A percentile compares a stretch with the other conserved stretches of the same genome.
Conservation (phyloP, 2,797 vertebrate genomes). For the Chiroxiphia lanceolata region DNA sequence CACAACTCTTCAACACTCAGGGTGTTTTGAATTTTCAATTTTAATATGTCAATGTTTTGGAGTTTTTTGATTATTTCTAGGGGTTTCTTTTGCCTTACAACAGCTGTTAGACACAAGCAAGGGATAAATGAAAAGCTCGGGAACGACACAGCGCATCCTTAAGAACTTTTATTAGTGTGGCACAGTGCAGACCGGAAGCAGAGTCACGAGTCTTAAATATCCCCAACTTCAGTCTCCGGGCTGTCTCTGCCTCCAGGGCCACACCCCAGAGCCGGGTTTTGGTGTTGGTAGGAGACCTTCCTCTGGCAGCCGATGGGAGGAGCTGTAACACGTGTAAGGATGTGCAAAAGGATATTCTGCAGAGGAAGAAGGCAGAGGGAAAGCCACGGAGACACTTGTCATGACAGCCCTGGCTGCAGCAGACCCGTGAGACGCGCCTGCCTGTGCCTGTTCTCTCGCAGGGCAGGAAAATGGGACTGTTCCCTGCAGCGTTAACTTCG, state of each 20-base stretch:
- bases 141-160: not conserved
- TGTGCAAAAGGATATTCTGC: not conserved
- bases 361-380: not conserved
- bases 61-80: not conserved
- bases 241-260: not conserved
- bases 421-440: fast-evolving
- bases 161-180: constrained; percentile 61
- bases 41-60: fast-evolving
- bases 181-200: constrained; percentile 13
- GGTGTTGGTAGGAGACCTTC: not conserved
- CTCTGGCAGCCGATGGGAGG: not conserved
- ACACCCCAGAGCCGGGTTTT: not conserved
- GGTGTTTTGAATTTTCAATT: not conserved
- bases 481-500: not conserved
- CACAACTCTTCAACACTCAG: too few relatives aligned
- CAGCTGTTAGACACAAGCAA: not conserved
- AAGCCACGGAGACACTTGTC: not conserved
- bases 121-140: not conserved
- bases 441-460: not conserved
- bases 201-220: constrained; percentile 28
- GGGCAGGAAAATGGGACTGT: not conserved
- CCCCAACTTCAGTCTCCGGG: not conserved
- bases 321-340: fast-evolving
- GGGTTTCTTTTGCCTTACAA: not conserved
- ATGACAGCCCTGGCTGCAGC: not conserved